Percentiles rank a stretch among this genome's conserved stretches.
Conservation (phyloP, 2,888 invertebrate species). For the Endotricha flammealis region DNA sequence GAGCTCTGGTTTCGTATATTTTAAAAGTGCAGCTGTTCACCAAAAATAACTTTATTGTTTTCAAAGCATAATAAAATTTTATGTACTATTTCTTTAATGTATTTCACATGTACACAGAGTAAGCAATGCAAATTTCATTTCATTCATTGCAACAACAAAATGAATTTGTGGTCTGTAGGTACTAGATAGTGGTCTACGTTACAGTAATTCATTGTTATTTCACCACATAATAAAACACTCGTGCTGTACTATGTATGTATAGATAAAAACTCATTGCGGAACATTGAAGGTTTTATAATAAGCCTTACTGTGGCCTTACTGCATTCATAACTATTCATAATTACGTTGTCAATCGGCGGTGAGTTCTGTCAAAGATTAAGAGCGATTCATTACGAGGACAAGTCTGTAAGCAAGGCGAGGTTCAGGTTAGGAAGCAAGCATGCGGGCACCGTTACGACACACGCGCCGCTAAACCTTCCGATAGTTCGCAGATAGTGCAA, state of each 20-base stretch:
- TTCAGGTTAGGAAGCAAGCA: conserved; percentile 35
- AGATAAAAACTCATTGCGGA: conserved; percentile 19
- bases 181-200: conserved; percentile 15
- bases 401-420: conserved; percentile 37
- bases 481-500: conserved; percentile 63
- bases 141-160: conserved; percentile 9
- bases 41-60: conserved; percentile 22
- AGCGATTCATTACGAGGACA: conserved; percentile 46
- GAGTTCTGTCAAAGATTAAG: conserved; percentile 36
- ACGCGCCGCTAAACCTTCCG: conserved; percentile 40
- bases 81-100: conserved; percentile 27
- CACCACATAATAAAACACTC: conserved; percentile 12
- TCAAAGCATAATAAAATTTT: conserved; percentile 22
- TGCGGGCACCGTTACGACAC: conserved; percentile 58
- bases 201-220: conserved; percentile 20
- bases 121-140: conserved; percentile 9
- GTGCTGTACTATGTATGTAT: conserved; percentile 8
- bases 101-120: conserved; percentile 15
- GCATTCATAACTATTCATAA: conserved; percentile 53
- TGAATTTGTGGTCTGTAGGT: conserved; percentile 16
- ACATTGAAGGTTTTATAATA: conserved; percentile 40
- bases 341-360: conserved; percentile 55
- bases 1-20: conserved; percentile 22
- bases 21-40: conserved; percentile 16
- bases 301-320: too few species aligned